Conservation (phyloP, 2,888 invertebrate genomes). For the Ennomos fuscantarius region DNA sequence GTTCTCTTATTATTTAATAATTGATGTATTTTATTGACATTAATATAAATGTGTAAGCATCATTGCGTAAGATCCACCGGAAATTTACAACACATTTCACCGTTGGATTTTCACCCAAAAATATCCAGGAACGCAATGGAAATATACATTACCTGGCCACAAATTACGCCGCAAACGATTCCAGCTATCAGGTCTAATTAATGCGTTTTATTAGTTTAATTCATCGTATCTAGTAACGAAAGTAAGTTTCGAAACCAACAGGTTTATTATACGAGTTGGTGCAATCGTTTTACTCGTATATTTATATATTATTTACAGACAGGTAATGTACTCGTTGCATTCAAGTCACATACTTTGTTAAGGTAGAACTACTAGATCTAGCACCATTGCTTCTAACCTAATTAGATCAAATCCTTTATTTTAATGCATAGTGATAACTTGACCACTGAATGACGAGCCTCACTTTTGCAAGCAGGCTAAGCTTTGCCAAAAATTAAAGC, state of each 20-base stretch:
- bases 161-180: neutral
- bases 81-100: neutral
- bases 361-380: constrained; percentile 28
- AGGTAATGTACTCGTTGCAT: constrained; percentile 9
- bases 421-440: neutral
- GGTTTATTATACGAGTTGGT: too few relatives aligned
- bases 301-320: neutral
- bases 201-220: too few relatives aligned
- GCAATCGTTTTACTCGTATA: neutral
- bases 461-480: neutral
- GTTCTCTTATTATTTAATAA: constrained; percentile 78
- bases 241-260: too few relatives aligned
- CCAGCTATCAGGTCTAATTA: too few relatives aligned
- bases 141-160: neutral
- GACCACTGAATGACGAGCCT: neutral
- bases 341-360: constrained; percentile 6
- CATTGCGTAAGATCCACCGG: constrained; percentile 11
- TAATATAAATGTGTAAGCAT: constrained; percentile 46
- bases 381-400: constrained; percentile 14
- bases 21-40: constrained; percentile 76
- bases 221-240: too few relatives aligned
- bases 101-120: neutral
- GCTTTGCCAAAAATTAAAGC: neutral
- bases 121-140: constrained; percentile 14
- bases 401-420: constrained; percentile 9